Evolutionary conservation across 2,888 invertebrate genomes (phyloP), one percentile per base, ranked within the genome.

Genomic region (Drosophila silvestris): DNA sequence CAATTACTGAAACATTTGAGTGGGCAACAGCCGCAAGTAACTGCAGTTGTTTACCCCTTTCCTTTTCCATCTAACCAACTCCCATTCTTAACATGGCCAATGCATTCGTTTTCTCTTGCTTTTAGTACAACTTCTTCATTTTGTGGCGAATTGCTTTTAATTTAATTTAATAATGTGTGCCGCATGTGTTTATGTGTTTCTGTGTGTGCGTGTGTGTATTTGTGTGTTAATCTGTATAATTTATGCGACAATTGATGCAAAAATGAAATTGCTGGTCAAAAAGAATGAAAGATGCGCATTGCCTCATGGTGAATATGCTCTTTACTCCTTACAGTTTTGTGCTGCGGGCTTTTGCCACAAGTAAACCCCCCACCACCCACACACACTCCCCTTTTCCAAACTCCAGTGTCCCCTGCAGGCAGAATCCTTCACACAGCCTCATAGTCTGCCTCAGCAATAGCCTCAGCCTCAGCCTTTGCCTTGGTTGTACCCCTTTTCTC

Each of bases 211-310:
- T 51, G 37, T 58, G 47, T 57, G 22, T 51, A 33, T 39, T 58
- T 44, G 51, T 65, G 69, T 85, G 83, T 79, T 87, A 85, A 88
- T 85, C 84, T 86, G 83, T 81, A 84, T 84, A 84, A 86, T 89
- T 89, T 86, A 89, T 89, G 89, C 89, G 79, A 83, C 89, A 89
- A 89, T 88, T 86, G 86, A 78, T 74, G 83, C 79, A 82, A 79
- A 83, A 85, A 78, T 87, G 80, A 77, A 81, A 79, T 89, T 80
- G 67, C 76, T 70, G 71, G 63, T 68, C 77, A 76, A 79, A 85
- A 76, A 69, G 66, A 73, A 77, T 81, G 60, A 68, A 69, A 68
- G 67, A 76, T 74, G 77, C 68, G 70, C 71, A 75, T 50, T 57
- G 63, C 33, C 57, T 58, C 59, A 44, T 68, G 73, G 52, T 68